Evolutionary conservation across 35 echinoderm and acorn worm genomes (phyloP).

Genomic region (Holothuria glaberrima): DNA sequence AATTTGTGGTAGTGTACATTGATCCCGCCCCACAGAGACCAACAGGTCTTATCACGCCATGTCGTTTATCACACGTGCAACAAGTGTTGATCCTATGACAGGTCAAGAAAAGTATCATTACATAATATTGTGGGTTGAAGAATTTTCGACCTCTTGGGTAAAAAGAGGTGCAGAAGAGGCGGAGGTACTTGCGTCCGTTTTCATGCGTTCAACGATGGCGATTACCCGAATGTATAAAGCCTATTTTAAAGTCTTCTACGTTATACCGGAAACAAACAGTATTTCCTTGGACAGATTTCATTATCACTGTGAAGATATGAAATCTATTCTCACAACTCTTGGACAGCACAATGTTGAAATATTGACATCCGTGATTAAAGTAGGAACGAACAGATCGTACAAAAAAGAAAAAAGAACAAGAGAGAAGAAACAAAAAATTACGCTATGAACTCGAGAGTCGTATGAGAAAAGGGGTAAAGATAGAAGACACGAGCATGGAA

Average conservation of each 20-base stretch:
- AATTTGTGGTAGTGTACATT: slow-evolving; percentile 17
- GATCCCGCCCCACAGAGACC: slow-evolving; percentile 14
- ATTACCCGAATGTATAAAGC: not conserved
- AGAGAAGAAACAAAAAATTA: not conserved
- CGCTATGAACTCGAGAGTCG: not conserved
- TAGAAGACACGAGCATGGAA: not conserved
- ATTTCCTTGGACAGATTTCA: slow-evolving; percentile 3
- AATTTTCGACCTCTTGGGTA: not conserved
- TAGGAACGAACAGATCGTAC: not conserved
- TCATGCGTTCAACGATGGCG: not conserved
- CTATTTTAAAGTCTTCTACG: not conserved
- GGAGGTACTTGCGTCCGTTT: not conserved
- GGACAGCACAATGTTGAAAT: not conserved
- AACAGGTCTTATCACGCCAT: slow-evolving; percentile 9
- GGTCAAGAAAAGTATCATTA: not conserved
- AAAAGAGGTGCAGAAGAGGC: not conserved
- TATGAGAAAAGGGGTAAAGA: too few relatives aligned
- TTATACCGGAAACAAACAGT: slow-evolving; percentile 22
- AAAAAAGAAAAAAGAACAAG: not conserved
- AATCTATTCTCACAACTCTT: not conserved
- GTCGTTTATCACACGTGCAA: not conserved
- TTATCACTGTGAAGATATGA: not conserved
- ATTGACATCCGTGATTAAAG: not conserved
- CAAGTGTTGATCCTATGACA: not conserved
- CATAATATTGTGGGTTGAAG: slow-evolving; percentile 16